These are phyloP conservation scores for Aethes cnicana DNA, from an alignment of 2,888 invertebrate species.

Conservation along the genomic window DNA sequence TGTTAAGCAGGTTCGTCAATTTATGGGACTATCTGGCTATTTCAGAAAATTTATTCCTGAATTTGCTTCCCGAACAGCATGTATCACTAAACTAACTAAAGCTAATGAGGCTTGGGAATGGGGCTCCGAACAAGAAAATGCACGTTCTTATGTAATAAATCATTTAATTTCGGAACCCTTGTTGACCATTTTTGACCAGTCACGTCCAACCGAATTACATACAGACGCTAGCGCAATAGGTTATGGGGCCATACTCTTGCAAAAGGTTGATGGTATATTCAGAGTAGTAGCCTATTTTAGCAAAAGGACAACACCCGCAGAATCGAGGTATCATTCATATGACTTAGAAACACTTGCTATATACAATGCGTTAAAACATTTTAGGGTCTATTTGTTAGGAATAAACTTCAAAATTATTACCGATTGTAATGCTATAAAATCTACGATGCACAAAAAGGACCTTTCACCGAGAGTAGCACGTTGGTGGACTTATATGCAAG, in stretches of 20 bases:
- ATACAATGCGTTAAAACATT: conserved; percentile 1
- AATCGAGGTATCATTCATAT: neutral
- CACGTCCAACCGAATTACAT: neutral
- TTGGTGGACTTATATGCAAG: neutral
- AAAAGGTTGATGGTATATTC: neutral
- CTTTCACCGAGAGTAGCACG: neutral
- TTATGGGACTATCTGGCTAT: neutral
- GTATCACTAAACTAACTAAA: neutral
- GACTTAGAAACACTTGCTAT: neutral
- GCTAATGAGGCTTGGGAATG: neutral
- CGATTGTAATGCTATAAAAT: neutral
- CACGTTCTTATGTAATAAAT: neutral
- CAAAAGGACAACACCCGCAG: neutral
- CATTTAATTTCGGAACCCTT: neutral
- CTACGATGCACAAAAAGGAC: neutral
- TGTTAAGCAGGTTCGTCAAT: neutral
- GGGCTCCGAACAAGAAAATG: neutral
- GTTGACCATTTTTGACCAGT: neutral
- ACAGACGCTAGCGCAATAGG: neutral
- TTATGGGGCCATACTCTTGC: neutral
- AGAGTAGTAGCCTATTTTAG: conserved; percentile 2
- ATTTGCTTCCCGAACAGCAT: neutral
- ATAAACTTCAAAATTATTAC: neutral
- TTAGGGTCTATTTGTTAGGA: neutral
- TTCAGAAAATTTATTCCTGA: neutral